Evolutionary conservation across 2,113 vertebrate genomes (phyloP).

Genomic region (Salvelinus alpinus): DNA sequence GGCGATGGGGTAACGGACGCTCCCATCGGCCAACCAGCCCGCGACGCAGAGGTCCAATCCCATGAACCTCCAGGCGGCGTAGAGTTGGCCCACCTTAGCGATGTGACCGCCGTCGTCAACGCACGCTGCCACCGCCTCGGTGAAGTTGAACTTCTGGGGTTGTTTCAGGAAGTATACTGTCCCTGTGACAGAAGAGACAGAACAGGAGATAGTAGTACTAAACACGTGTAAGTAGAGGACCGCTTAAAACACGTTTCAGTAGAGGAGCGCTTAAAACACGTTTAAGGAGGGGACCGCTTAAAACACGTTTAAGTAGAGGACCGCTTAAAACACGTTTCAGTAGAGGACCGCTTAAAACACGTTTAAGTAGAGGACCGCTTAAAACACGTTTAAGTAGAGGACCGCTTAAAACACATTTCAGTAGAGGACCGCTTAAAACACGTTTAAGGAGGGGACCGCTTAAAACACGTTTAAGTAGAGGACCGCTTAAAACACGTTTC

Average conservation of each 20-base stretch:
- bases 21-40: slow-evolving; percentile 90
- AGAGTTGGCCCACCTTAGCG: slow-evolving; percentile 88
- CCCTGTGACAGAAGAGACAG: slow-evolving; percentile 66
- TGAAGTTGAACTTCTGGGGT: slow-evolving; percentile 73
- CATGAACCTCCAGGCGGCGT: slow-evolving; percentile 84
- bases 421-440: too few species aligned
- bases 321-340: too few species aligned
- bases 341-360: too few species aligned
- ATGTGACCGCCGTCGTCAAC: slow-evolving; percentile 70
- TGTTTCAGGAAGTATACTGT: slow-evolving; percentile 82
- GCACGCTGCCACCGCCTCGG: slow-evolving; percentile 82
- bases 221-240: too few species aligned
- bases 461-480: too few species aligned
- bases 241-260: not conserved
- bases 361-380: too few species aligned
- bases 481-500: too few species aligned
- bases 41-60: slow-evolving; percentile 85
- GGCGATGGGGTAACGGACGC: slow-evolving; percentile 84
- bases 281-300: too few species aligned
- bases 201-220: not conserved
- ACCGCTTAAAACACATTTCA: too few species aligned
- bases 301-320: rapidly evolving
- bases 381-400: too few species aligned
- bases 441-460: rapidly evolving
- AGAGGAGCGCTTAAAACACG: not conserved